A percentile compares a stretch with the other conserved stretches of the same genome.
phyloP scores from a whole-genome alignment of 2,888 invertebrate genomes.

The Belgica antarctica region DNA sequence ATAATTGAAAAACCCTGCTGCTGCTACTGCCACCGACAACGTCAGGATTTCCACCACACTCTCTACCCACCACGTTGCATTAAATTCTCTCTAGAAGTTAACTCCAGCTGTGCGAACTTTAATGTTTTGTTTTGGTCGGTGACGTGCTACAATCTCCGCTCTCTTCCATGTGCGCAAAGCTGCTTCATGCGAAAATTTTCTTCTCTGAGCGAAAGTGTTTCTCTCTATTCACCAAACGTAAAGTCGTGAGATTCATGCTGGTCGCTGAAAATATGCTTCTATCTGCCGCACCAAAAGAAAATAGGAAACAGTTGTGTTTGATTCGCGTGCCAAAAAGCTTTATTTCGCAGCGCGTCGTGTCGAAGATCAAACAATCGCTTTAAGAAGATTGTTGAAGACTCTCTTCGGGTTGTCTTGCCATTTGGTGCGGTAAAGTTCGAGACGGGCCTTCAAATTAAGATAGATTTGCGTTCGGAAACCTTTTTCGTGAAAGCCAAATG shows the following conservation, averaged over 20 bases:
- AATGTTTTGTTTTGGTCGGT: neutral
- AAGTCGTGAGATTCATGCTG: neutral
- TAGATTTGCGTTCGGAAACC: neutral
- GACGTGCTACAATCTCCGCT: neutral
- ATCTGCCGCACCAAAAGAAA: slow-evolving; percentile 1
- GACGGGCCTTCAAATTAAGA: neutral
- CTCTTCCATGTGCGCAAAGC: neutral
- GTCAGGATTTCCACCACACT: neutral
- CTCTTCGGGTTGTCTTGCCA: neutral
- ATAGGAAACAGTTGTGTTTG: slow-evolving; percentile 28
- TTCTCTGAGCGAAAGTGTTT: neutral
- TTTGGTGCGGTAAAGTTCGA: neutral
- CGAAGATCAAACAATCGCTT: neutral
- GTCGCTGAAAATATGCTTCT: slow-evolving; percentile 3
- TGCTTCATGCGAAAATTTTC: neutral
- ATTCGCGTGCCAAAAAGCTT: slow-evolving; percentile 44
- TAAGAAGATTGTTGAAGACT: neutral
- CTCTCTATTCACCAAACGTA: neutral
- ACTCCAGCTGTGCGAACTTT: neutral
- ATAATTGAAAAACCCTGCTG: slow-evolving; percentile 6
- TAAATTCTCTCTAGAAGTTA: neutral
- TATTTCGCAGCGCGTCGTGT: slow-evolving; percentile 2
- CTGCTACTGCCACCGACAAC: neutral
- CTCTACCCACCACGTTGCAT: neutral
- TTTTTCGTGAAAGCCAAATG: neutral